Evolutionary conservation across 2,888 invertebrate genomes (phyloP).

Genomic region (Dione vanillae): DNA sequence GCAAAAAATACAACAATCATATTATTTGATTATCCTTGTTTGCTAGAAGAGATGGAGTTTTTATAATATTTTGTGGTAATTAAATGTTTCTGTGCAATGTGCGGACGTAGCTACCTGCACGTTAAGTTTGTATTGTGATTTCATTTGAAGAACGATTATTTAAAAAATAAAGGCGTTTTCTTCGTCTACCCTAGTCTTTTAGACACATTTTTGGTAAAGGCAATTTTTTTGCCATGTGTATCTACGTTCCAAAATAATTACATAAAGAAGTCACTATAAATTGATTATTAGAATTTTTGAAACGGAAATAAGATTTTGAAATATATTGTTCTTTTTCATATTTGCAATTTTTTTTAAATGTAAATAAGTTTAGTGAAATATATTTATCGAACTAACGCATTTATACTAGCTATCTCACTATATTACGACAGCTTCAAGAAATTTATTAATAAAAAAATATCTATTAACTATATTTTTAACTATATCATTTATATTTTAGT

Average conservation of each 20-base stretch:
- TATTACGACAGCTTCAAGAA: too few species aligned
- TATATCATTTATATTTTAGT: not conserved
- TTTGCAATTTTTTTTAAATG: too few species aligned
- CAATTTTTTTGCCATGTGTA: too few species aligned
- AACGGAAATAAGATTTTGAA: too few species aligned
- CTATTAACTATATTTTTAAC: not conserved
- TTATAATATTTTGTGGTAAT: slow-evolving; percentile 1
- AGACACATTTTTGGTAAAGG: too few species aligned
- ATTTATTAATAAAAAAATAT: not conserved
- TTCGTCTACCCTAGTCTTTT: not conserved
- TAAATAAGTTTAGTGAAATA: too few species aligned
- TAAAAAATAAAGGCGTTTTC: not conserved
- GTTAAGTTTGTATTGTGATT: not conserved
- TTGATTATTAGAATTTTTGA: too few species aligned
- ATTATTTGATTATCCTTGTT: not conserved
- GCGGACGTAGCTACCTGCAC: not conserved
- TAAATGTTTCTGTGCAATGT: not conserved
- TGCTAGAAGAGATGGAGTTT: not conserved
- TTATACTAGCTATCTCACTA: too few species aligned
- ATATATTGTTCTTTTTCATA: too few species aligned
- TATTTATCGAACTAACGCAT: too few species aligned
- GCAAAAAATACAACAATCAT: not conserved
- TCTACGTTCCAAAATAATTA: too few species aligned
- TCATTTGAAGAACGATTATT: not conserved
- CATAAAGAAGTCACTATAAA: too few species aligned